phyloP scores from a whole-genome alignment of 1,140 invertebrate genomes.

The Cheumatopsyche charites region DNA sequence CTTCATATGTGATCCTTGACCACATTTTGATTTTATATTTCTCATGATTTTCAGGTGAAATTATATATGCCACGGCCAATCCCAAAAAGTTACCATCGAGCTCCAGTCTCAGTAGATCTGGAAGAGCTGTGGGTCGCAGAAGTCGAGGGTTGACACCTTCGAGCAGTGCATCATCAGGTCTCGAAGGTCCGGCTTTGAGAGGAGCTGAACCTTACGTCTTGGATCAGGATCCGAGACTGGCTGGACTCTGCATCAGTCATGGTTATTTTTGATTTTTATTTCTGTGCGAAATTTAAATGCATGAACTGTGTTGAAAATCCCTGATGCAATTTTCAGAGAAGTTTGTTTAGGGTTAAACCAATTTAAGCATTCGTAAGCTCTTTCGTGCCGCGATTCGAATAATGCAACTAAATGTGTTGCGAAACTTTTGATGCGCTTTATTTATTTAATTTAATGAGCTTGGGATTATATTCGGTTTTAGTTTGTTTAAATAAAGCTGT shows the following conservation, averaged over 20 bases:
- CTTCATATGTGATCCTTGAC: background rate
- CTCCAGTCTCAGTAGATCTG: constrained; percentile 43
- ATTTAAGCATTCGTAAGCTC: constrained; percentile 34
- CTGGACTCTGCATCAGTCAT: constrained; percentile 42
- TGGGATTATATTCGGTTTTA: too few species aligned
- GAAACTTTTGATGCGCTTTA: too few species aligned
- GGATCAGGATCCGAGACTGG: constrained; percentile 42
- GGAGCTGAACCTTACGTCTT: constrained; percentile 40
- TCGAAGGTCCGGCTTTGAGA: constrained; percentile 39
- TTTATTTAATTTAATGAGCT: too few species aligned
- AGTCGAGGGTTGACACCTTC: constrained; percentile 44
- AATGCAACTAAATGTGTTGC: too few species aligned
- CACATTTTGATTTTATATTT: background rate
- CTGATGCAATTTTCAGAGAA: constrained; percentile 35
- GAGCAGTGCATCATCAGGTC: constrained; percentile 44
- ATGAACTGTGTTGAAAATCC: background rate
- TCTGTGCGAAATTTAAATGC: background rate
- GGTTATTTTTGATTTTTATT: constrained; percentile 31
- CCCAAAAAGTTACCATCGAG: constrained; percentile 46
- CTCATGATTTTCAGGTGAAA: constrained; percentile 39
- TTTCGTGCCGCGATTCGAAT: too few species aligned
- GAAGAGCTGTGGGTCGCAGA: constrained; percentile 40
- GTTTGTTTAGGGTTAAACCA: constrained; percentile 30
- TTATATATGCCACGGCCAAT: constrained; percentile 46
- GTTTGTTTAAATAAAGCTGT: too few species aligned